A percentile compares a stretch with the other conserved stretches of the same genome.
Evolutionary conservation across 1,140 invertebrate species (phyloP).

Genomic region (Pristionchus pacificus): DNA sequence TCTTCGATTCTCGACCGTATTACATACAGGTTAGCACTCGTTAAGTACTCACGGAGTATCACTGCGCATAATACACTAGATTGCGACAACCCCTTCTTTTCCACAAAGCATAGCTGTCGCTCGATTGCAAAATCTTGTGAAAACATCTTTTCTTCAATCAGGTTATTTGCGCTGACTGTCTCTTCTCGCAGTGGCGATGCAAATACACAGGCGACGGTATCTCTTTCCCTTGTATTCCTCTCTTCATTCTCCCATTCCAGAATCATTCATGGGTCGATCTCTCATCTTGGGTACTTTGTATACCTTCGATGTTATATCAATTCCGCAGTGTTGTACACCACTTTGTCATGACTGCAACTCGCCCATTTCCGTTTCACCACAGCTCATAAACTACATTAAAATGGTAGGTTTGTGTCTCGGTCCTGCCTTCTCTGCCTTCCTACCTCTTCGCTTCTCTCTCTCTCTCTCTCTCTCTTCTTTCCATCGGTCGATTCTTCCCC

Average conservation of each 20-base stretch:
- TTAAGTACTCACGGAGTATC: too few species aligned
- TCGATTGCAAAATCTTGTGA: too few species aligned
- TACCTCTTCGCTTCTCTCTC: too few species aligned
- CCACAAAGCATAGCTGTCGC: too few species aligned
- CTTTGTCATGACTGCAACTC: background rate
- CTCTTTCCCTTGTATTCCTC: conserved; percentile 7
- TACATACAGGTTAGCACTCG: too few species aligned
- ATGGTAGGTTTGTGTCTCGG: conserved; percentile 9
- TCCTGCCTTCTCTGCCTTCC: too few species aligned
- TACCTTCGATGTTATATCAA: conserved; percentile 24
- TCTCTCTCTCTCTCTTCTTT: too few species aligned
- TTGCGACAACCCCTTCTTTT: too few species aligned
- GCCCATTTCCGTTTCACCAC: background rate
- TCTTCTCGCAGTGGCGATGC: conserved; percentile 29
- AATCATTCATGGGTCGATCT: conserved; percentile 16
- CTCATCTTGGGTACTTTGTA: conserved; percentile 28
- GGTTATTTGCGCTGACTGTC: conserved; percentile 23
- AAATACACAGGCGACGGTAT: conserved; percentile 20
- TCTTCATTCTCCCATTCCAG: conserved; percentile 8
- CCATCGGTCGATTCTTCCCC: conserved; percentile 23
- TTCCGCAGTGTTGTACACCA: background rate
- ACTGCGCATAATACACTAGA: too few species aligned
- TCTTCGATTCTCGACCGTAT: conserved; percentile 14
- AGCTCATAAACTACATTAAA: background rate
- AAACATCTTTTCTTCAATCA: conserved; percentile 26